These are phyloP conservation scores for Campylomormyrus numenius DNA, from an alignment of 2,113 vertebrate genomes.

Conservation along the genomic window DNA sequence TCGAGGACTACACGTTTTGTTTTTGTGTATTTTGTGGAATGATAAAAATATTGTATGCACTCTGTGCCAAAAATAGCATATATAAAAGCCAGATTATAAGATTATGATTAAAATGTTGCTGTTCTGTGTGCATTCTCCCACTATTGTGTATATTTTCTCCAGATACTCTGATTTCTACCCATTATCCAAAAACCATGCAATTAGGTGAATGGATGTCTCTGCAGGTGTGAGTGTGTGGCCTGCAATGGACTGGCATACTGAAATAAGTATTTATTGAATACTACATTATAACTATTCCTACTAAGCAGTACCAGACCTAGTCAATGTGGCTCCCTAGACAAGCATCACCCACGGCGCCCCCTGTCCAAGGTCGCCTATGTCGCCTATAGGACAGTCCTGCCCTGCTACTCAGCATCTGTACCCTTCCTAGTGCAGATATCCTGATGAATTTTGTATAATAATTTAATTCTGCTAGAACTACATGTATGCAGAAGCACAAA, in stretches of 20 bases:
- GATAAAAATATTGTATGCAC: not conserved
- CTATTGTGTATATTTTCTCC: not conserved
- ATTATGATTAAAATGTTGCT: not conserved
- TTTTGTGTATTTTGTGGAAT: not conserved
- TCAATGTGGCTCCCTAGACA: no score
- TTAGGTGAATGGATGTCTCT: no score
- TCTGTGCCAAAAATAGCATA: not conserved
- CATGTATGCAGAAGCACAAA: constrained; percentile 1
- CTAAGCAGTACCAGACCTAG: no score
- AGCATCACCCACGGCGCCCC: no score
- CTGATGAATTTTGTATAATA: constrained; percentile 16
- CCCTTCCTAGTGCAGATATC: not conserved
- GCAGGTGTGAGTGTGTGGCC: no score
- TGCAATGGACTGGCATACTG: no score
- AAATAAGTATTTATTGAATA: no score
- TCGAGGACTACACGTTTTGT: not conserved
- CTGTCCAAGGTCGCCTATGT: not conserved
- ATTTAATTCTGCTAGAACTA: not conserved
- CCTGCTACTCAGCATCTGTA: not conserved
- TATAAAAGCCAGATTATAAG: not conserved
- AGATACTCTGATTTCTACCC: not conserved
- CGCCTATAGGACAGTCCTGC: not conserved
- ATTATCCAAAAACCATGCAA: not conserved
- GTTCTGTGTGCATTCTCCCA: not conserved
- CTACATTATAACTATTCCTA: no score